These are phyloP conservation scores for Biston stratarius DNA, from an alignment of 2,888 invertebrate genomes.

Conservation along the genomic window DNA sequence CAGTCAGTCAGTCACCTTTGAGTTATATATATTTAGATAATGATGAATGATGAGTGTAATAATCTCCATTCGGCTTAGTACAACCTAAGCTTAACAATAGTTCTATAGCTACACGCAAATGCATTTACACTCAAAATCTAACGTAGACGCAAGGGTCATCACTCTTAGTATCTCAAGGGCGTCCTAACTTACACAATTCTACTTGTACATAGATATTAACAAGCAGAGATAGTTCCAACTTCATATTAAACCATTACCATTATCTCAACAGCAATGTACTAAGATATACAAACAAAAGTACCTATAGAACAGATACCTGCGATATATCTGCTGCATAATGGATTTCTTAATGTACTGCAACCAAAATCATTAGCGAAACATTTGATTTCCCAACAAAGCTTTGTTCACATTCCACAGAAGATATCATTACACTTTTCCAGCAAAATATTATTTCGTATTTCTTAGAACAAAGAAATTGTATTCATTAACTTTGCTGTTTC, in stretches of 20 bases:
- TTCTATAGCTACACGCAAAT: no score
- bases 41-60: no score
- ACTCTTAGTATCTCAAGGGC: neutral
- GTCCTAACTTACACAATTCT: neutral
- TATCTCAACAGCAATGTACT: neutral
- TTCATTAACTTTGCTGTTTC: constrained; percentile 35
- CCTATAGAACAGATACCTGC: constrained; percentile 3
- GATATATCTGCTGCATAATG: constrained; percentile 22
- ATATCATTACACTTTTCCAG: constrained; percentile 28
- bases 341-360: constrained; percentile 25
- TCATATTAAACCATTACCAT: constrained; percentile 2
- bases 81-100: no score
- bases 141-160: neutral
- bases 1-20: no score
- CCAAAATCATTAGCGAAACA: constrained; percentile 48
- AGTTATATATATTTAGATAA: no score
- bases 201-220: neutral
- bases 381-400: constrained; percentile 42
- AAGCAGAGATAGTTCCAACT: neutral
- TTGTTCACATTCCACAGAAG: constrained; percentile 39
- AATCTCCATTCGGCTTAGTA: no score
- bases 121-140: neutral
- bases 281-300: neutral
- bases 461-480: constrained; percentile 37
- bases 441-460: constrained; percentile 34